Base-by-base conservation (phyloP, 2,113 vertebrate species). In the Tetraodon nigroviridis region DNA sequence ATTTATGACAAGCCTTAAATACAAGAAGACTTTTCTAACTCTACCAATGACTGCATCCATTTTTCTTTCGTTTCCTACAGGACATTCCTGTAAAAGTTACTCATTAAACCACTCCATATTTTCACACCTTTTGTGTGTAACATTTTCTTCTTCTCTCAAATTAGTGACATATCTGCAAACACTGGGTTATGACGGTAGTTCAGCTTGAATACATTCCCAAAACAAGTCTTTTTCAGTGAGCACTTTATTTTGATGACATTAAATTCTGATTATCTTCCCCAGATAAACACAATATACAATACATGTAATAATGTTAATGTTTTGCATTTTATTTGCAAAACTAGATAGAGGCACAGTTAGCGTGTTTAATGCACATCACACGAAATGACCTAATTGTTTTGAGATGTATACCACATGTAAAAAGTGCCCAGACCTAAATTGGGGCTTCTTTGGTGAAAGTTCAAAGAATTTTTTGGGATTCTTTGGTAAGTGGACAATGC, bases 401-500 rank as follows among this genome's bases (percentile, higher is more conserved):
- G 64, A 71, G 69, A 62, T 58, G 74, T 76, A 55, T 55, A 53
- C 78, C 58, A 17, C 58, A 48, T 44, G 42, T 29, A 20, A 63
- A 29, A 18, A 12, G 22, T 22, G 45, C 24, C 15, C 21, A 57
- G 52, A 41, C 37, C 51, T 48, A 64, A 67, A 64, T 52, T 56
- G 79, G 46, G 15, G 51, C 61, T 47, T 70, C 76, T 55, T 58
- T 57, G 76, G 69, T 74, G 55, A 66, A 45, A 67, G 73, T 50
- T 77, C 89, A 90, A 89, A 91, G 76, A 90, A 89, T 87, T 87
- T 61, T 69, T 85, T 87, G 64, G 78, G 82, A 86, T 91, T 89
- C 85, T 91, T 90, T 89, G 90, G 91, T 91, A 91, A 91, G 91
- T 92, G 80, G 76, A 86, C 48, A 67, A 88, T 73, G 89, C 87